Conservation (phyloP, 2,113 vertebrate genomes). For the Mesocricetus auratus region DNA sequence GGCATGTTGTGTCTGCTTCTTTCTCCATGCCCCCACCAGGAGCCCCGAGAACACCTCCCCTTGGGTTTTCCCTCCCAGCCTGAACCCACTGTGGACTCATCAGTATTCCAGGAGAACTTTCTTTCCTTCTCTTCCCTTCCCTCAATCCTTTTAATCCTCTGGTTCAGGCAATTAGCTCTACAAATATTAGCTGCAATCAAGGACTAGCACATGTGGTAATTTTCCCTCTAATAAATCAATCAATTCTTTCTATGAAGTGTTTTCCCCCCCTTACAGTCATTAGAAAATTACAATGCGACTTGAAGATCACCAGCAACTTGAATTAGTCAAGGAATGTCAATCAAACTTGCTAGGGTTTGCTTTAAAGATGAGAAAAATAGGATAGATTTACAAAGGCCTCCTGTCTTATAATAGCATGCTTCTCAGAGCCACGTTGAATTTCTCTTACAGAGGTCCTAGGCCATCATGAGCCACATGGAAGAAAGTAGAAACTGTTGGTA, state of each 20-base stretch:
- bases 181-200: constrained; percentile 83
- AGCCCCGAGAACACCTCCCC: not conserved
- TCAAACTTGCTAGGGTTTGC: constrained; percentile 78
- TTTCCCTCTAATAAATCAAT: constrained; percentile 80
- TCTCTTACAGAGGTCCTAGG: constrained; percentile 54
- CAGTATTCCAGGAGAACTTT: constrained; percentile 70
- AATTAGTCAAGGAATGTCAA: constrained; percentile 80
- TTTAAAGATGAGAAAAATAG: constrained; percentile 77
- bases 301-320: constrained; percentile 78
- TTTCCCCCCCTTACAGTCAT: constrained; percentile 62
- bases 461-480: constrained; percentile 50
- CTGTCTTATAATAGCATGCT: constrained; percentile 68
- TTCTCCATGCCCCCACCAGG: not conserved
- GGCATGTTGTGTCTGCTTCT: not conserved
- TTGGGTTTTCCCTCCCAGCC: not conserved
- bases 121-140: constrained; percentile 66
- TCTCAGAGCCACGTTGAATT: constrained; percentile 58
- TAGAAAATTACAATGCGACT: constrained; percentile 80
- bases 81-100: constrained; percentile 50
- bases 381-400: constrained; percentile 71
- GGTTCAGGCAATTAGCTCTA: constrained; percentile 82
- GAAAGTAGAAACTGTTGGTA: constrained; percentile 62
- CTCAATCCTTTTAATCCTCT: constrained; percentile 72
- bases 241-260: constrained; percentile 74
- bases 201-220: constrained; percentile 78